phyloP scores from a whole-genome alignment of 2,113 vertebrate genomes.

The Pterocles gutturalis region DNA sequence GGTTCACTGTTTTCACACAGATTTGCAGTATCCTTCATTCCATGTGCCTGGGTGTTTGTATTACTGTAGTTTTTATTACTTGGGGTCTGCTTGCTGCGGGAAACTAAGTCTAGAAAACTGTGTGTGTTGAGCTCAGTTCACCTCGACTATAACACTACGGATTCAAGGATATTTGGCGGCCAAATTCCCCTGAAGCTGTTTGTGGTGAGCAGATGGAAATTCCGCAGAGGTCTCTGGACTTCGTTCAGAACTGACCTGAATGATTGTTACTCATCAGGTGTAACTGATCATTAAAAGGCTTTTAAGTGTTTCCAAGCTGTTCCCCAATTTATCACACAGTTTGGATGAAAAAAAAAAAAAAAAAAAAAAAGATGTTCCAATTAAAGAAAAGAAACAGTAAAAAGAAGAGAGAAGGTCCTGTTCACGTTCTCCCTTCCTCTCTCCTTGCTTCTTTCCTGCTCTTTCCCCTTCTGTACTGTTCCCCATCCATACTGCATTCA shows the following conservation, averaged over 20 bases:
- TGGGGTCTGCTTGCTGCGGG: background rate
- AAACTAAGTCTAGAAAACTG: background rate
- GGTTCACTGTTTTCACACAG: background rate
- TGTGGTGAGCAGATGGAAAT: background rate
- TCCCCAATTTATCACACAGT: background rate
- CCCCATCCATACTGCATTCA: background rate
- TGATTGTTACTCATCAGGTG: constrained; percentile 40
- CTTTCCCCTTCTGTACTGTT: background rate
- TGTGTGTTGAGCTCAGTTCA: background rate
- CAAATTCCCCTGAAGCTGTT: background rate
- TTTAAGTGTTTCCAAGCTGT: constrained; percentile 27
- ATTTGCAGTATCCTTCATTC: background rate
- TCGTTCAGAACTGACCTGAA: background rate
- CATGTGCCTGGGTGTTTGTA: background rate
- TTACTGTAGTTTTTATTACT: background rate
- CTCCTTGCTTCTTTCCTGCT: background rate
- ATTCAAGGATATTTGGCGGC: background rate
- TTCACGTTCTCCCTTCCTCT: background rate
- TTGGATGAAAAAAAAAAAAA: background rate
- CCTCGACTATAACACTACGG: background rate
- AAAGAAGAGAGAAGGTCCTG: background rate
- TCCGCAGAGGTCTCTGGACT: constrained; percentile 5
- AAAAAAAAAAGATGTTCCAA: background rate
- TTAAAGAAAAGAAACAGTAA: background rate
- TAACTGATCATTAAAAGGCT: constrained; percentile 7